These are phyloP conservation scores for Piscicola geometra DNA, from an alignment of 2,888 invertebrate genomes.

Conservation along the genomic window DNA sequence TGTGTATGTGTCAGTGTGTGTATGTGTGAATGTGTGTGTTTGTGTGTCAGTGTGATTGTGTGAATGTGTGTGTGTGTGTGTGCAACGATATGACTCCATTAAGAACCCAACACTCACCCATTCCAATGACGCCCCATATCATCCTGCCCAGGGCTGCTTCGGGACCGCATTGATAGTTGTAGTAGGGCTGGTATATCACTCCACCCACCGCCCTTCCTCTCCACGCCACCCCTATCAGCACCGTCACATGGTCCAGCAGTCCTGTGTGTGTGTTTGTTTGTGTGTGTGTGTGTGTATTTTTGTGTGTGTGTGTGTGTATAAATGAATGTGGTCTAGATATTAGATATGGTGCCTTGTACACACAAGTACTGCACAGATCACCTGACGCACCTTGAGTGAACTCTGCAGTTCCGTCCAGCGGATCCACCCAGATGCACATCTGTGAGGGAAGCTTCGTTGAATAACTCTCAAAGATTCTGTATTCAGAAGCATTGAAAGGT, in stretches of 20 bases:
- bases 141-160: slow-evolving; percentile 69
- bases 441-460: too few species aligned
- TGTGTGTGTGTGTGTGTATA: not conserved
- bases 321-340: too few species aligned
- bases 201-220: slow-evolving; percentile 84
- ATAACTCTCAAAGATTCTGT: too few species aligned
- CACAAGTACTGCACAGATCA: too few species aligned
- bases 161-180: slow-evolving; percentile 60
- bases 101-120: slow-evolving; percentile 59
- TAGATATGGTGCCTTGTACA: too few species aligned
- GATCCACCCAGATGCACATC: slow-evolving; percentile 75
- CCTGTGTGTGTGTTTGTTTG: slow-evolving; percentile 64
- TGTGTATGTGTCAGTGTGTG: too few species aligned
- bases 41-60: too few species aligned
- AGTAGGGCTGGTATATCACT: slow-evolving; percentile 95
- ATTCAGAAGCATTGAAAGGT: too few species aligned
- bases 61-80: too few species aligned
- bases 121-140: slow-evolving; percentile 84
- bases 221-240: slow-evolving; percentile 88
- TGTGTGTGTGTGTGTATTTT: not conserved
- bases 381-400: slow-evolving; percentile 70
- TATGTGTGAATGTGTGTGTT: too few species aligned
- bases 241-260: slow-evolving; percentile 92
- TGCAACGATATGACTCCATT: not conserved
- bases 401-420: slow-evolving; percentile 94